phyloP scores from a whole-genome alignment of 23 tunicate species.

The Diplosoma virens region DNA sequence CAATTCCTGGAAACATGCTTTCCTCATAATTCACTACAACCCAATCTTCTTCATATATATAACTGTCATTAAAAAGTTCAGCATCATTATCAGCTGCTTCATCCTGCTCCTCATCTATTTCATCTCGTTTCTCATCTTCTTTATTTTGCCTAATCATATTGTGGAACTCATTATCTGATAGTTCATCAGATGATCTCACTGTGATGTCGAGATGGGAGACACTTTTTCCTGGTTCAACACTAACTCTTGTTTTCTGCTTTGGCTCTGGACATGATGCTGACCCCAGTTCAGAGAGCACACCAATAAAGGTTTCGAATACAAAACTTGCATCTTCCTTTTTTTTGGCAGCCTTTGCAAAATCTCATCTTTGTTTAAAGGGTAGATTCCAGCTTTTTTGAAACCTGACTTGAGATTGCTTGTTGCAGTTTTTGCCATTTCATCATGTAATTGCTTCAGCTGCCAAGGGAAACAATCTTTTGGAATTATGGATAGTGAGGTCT shows the following conservation, averaged over 20 bases:
- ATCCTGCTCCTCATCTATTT: too few species aligned
- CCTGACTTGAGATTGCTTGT: not conserved
- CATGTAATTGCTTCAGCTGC: not conserved
- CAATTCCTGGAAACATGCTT: too few species aligned
- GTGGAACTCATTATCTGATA: too few species aligned
- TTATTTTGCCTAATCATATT: too few species aligned
- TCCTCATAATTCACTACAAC: too few species aligned
- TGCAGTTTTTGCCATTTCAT: not conserved
- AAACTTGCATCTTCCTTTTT: not conserved
- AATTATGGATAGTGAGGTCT: not conserved
- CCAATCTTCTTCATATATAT: too few species aligned
- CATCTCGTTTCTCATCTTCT: too few species aligned
- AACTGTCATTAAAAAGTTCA: too few species aligned
- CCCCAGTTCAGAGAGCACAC: constrained; percentile 5
- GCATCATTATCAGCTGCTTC: too few species aligned
- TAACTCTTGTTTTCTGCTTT: constrained; percentile 26
- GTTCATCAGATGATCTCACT: too few species aligned
- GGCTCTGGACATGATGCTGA: constrained; percentile 9
- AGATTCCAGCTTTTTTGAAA: constrained; percentile 5
- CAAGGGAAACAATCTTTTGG: constrained; percentile 22
- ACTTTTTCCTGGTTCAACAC: constrained; percentile 18
- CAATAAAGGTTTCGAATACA: constrained; percentile 17
- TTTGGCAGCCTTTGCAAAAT: constrained; percentile 8
- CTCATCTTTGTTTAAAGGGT: constrained; percentile 6
- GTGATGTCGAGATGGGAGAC: too few species aligned